Evolutionary conservation across 2,888 invertebrate species (phyloP), one percentile per base, ranked within the genome.

Genomic region (Orgyia antiqua): DNA sequence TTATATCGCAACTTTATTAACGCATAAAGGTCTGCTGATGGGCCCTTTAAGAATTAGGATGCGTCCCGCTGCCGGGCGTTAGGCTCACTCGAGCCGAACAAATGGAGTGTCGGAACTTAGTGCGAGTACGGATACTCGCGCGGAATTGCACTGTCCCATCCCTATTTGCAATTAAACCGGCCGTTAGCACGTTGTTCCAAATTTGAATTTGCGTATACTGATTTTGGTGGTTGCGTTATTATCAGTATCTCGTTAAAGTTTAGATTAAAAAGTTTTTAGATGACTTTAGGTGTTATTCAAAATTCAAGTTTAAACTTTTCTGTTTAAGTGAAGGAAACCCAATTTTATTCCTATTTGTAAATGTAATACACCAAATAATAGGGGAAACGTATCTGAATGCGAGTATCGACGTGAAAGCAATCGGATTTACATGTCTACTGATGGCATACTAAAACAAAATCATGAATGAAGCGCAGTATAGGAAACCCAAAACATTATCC

Each of bases 1-100:
- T 86, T 84, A 86, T 84, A 84, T 84, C 76, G 79, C 82, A 83
- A 83, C 83, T 86, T 86, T 86, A 86, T 86, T 86, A 86, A 84
- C 86, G 84, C 72, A 84, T 86, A 86, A 86, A 86, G 84, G 84
- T 80, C 82, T 80, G 62, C 64, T 76, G 84, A 86, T 86, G 82
- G 52, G 83, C 75, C 83, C 80, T 76, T 82, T 77, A 83, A 82
- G 84, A 83, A 83, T 84, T 83, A 83, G 82, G 80, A 83, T 75
- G 75, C 80, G 82, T 72, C 80, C 79, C 77, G 71, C 58, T 63
- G 68, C 56, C 69, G 68, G 51, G 59, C 63, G 62, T 65, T 63
- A 61, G 62, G 58, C 67, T 62, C 75, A 66, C 59, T 71, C 68
- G 75, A 73, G 67, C 73, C 48, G 79, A 82, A 83, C 84, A 73